These are phyloP conservation scores for Serrognathus titanus DNA, from an alignment of 2,888 invertebrate genomes.

Conservation along the genomic window DNA sequence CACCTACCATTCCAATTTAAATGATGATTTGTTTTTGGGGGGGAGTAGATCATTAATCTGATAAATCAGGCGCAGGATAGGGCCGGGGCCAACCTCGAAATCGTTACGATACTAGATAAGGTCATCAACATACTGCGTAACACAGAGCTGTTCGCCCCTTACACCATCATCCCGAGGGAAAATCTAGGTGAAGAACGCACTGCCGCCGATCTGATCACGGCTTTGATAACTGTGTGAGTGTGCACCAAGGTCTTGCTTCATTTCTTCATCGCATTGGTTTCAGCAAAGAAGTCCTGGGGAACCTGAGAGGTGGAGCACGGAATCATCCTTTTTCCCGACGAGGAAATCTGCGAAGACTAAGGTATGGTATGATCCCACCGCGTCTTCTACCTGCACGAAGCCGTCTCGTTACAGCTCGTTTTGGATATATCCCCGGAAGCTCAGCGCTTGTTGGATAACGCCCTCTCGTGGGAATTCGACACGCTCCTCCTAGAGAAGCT, in stretches of 20 bases:
- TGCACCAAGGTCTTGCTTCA: too few species aligned
- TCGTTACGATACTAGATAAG: constrained; percentile 76
- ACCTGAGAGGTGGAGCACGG: too few species aligned
- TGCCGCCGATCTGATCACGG: constrained; percentile 90
- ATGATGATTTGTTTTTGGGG: constrained; percentile 19
- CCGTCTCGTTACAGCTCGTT: too few species aligned
- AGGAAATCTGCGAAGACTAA: too few species aligned
- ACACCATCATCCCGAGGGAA: constrained; percentile 71
- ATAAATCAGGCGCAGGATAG: constrained; percentile 79
- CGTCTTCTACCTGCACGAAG: too few species aligned
- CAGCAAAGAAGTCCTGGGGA: too few species aligned
- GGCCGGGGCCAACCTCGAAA: constrained; percentile 62
- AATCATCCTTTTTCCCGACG: too few species aligned
- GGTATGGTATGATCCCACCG: too few species aligned
- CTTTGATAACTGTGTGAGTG: constrained; percentile 67
- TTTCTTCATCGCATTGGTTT: too few species aligned
- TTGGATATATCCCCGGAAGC: too few species aligned
- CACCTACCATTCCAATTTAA: neutral
- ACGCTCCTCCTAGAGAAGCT: constrained; percentile 88
- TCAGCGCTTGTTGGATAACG: constrained; percentile 58
- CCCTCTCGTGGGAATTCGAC: constrained; percentile 90
- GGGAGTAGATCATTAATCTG: constrained; percentile 67
- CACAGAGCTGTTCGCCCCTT: constrained; percentile 87
- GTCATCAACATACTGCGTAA: constrained; percentile 87
- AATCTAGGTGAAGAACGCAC: constrained; percentile 77